A percentile compares a stretch with the other conserved stretches of the same genome.
Evolutionary conservation across 2,113 vertebrate genomes (phyloP).

Genomic region (Xiphias gladius): DNA sequence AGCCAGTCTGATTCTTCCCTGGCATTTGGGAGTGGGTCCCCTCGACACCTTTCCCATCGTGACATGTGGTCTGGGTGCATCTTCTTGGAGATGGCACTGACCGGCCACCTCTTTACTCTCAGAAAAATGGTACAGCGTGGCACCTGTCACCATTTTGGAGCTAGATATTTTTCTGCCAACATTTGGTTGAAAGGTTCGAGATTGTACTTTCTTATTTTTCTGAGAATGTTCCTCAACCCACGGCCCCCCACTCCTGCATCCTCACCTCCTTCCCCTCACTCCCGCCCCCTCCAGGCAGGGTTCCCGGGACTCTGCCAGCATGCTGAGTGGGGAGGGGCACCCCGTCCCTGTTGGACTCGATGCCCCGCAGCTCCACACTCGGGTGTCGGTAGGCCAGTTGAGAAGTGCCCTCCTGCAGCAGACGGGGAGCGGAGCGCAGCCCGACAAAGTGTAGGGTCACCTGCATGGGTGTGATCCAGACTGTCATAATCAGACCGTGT

Average conservation of each 20-base stretch:
- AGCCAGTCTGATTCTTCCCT: slow-evolving; percentile 39
- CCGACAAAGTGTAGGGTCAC: slow-evolving; percentile 79
- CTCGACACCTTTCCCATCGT: slow-evolving; percentile 11
- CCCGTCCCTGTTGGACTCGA: slow-evolving; percentile 33
- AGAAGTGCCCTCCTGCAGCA: slow-evolving; percentile 81
- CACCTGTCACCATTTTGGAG: neutral
- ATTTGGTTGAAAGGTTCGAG: neutral
- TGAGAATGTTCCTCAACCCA: slow-evolving; percentile 10
- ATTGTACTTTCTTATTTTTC: slow-evolving; percentile 13
- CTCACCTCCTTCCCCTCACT: slow-evolving; percentile 47
- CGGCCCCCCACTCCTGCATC: slow-evolving; percentile 9
- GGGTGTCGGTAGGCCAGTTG: slow-evolving; percentile 84
- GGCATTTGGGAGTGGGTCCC: neutral
- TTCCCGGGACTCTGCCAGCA: slow-evolving; percentile 66
- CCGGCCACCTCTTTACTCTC: neutral
- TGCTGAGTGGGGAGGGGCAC: slow-evolving; percentile 56
- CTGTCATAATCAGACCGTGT: slow-evolving; percentile 23
- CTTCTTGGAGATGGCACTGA: neutral
- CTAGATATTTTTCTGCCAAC: neutral
- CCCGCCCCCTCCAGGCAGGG: slow-evolving; percentile 77
- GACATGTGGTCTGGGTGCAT: neutral
- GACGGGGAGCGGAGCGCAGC: slow-evolving; percentile 66
- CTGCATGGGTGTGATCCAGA: slow-evolving; percentile 62
- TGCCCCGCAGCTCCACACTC: slow-evolving; percentile 78
- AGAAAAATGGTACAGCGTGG: neutral